Evolutionary conservation across 2,113 vertebrate genomes (phyloP), one percentile per base, ranked within the genome.

Genomic region (Catharus minimus): DNA sequence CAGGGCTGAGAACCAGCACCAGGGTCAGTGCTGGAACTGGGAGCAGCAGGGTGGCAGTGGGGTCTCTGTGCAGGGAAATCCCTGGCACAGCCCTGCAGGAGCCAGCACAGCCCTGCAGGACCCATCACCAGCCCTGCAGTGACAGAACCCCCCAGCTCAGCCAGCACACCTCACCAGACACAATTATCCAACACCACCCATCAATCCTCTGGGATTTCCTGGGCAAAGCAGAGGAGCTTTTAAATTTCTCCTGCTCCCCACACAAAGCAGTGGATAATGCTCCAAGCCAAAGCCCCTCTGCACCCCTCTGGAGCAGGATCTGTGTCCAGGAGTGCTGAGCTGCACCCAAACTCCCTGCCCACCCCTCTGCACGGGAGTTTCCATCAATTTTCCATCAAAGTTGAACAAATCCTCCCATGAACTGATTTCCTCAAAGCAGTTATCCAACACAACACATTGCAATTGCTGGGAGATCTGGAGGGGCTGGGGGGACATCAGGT

Each of bases 231-330:
- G 41, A 80, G 6, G 50, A 77, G 74, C 47, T 46, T 69, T 27
- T 3, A 38, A 7, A 21, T 23, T 38, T 49, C 44, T 65, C 14
- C 56, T 57, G 68, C 18, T 15, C 69, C 17, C 6, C 36, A 21
- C 44, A 55, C 11, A 39, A 13, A 56, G 30, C 56, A 23, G 10
- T 4, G 4, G 60, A 3, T 5, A 33, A 36, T 0, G 2, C n/a
- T 39, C 19, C 68, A n/a, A 4, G 9, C 39, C 47, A 11, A 38
- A 7, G 4, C 10, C 21, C 36, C 28, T 15, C 4, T 19, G 18
- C 47, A 6, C 57, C 18, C 4, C 60, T 38, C 7, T 10, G 75
- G 17, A 7, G 2, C 5, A 3, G 46, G 47, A 33, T 30, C 8
- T 58, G 55, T 36, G 18, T 4, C 38, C 38, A n/a, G 43, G 13